Conservation (phyloP, 2,113 vertebrate species). For the Aphyosemion australe region DNA sequence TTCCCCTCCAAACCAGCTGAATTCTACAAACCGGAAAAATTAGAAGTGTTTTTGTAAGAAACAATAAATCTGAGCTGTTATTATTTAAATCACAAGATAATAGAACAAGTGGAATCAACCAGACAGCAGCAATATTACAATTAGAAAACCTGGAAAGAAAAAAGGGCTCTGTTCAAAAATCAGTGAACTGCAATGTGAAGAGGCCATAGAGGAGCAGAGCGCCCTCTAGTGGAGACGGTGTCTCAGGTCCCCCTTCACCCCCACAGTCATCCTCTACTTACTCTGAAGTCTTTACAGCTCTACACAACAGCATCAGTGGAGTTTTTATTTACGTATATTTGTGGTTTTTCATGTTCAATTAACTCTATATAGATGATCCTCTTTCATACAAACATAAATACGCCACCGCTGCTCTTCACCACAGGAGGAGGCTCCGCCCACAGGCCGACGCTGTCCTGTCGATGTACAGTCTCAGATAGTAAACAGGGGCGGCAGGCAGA, state of each 20-base stretch:
- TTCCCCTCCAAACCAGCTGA: neutral
- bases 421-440: conserved; percentile 40
- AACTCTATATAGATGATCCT: conserved; percentile 77
- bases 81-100: conserved; percentile 37
- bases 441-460: conserved; percentile 54
- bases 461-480: conserved; percentile 66
- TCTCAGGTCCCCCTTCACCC: conserved; percentile 23
- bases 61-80: conserved; percentile 3
- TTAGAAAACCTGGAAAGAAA: conserved; percentile 32
- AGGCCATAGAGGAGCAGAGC: conserved; percentile 22
- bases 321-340: conserved; percentile 28
- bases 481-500: conserved; percentile 70
- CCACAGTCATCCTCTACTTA: conserved; percentile 61
- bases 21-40: conserved; percentile 11
- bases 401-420: conserved; percentile 74
- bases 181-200: conserved; percentile 10
- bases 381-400: conserved; percentile 82
- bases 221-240: conserved; percentile 16
- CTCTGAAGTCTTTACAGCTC: conserved; percentile 38
- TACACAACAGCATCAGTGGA: conserved; percentile 51
- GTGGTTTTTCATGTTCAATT: conserved; percentile 50
- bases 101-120: conserved; percentile 37
- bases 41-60: neutral
- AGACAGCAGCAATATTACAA: conserved; percentile 29
- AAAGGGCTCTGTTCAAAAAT: conserved; percentile 9